A percentile compares a stretch with the other conserved stretches of the same genome.
Evolutionary conservation across 2,888 invertebrate genomes (phyloP).

Genomic region (Harmothoe impar): DNA sequence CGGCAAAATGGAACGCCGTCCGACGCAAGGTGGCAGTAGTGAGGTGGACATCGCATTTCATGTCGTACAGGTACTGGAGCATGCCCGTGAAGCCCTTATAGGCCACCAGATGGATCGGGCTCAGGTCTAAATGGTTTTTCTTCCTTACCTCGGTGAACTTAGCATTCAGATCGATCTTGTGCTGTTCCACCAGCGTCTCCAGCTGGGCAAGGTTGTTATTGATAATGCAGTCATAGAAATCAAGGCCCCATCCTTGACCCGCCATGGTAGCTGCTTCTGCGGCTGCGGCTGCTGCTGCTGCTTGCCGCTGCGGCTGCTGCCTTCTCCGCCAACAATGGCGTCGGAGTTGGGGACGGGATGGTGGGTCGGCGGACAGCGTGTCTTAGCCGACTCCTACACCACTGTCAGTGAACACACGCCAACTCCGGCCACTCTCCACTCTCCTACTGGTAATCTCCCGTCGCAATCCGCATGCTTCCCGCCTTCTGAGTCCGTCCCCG

Average conservation of each 20-base stretch:
- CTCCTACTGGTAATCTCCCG: not conserved
- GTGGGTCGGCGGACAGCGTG: not conserved
- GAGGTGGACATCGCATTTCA: slow-evolving; percentile 82
- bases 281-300: slow-evolving; percentile 49
- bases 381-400: not conserved
- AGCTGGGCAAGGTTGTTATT: slow-evolving; percentile 81
- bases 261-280: slow-evolving; percentile 13
- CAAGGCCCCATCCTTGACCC: slow-evolving; percentile 75
- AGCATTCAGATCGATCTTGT: slow-evolving; percentile 82
- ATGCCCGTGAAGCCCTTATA: slow-evolving; percentile 82
- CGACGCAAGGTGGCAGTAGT: slow-evolving; percentile 81
- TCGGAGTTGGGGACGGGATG: slow-evolving; percentile 1
- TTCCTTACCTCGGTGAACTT: slow-evolving; percentile 82
- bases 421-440: not conserved
- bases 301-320: slow-evolving; percentile 38
- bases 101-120: slow-evolving; percentile 82
- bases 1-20: slow-evolving; percentile 83
- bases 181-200: slow-evolving; percentile 81
- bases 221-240: slow-evolving; percentile 83
- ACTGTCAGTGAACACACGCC: not conserved
- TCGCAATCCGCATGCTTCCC: slow-evolving; percentile 2
- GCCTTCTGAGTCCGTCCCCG: not conserved
- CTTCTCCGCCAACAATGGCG: not conserved
- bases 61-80: slow-evolving; percentile 72
- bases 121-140: slow-evolving; percentile 82